Percentiles rank a stretch among this genome's conserved stretches.
Evolutionary conservation across 2,113 vertebrate genomes (phyloP).

Genomic region (Rhinopomastus cyanomelas): DNA sequence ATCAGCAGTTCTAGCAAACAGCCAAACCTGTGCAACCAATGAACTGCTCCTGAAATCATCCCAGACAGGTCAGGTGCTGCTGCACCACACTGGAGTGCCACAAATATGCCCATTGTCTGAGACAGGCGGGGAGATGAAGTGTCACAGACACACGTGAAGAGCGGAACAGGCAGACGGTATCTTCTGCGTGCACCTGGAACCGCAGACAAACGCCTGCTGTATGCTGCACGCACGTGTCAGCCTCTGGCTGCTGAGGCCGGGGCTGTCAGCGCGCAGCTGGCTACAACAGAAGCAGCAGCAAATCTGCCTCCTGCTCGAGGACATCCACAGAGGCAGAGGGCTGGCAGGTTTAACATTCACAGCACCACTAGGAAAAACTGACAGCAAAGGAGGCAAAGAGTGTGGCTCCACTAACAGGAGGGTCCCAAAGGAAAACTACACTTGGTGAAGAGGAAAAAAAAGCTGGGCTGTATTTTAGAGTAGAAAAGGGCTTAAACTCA

Average conservation of each 20-base stretch:
- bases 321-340: slow-evolving; percentile 19
- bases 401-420: neutral
- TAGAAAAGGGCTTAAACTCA: slow-evolving; percentile 10
- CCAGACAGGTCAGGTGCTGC: neutral
- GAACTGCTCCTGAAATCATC: neutral
- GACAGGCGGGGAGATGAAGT: neutral
- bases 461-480: slow-evolving; percentile 1
- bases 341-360: slow-evolving; percentile 14
- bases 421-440: slow-evolving; percentile 14
- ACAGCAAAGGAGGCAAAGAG: neutral
- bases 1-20: neutral
- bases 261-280: neutral
- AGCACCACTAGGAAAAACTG: neutral
- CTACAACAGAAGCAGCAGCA: neutral
- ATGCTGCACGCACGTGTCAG: neutral
- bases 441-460: neutral
- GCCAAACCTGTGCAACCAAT: neutral
- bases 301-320: slow-evolving; percentile 2
- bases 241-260: neutral
- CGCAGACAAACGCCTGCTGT: neutral
- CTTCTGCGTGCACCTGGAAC: neutral
- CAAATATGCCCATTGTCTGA: neutral
- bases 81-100: neutral
- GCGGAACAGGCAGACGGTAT: neutral
- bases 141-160: neutral